phyloP scores from a whole-genome alignment of 2,113 vertebrate genomes.

The Saccopteryx bilineata region DNA sequence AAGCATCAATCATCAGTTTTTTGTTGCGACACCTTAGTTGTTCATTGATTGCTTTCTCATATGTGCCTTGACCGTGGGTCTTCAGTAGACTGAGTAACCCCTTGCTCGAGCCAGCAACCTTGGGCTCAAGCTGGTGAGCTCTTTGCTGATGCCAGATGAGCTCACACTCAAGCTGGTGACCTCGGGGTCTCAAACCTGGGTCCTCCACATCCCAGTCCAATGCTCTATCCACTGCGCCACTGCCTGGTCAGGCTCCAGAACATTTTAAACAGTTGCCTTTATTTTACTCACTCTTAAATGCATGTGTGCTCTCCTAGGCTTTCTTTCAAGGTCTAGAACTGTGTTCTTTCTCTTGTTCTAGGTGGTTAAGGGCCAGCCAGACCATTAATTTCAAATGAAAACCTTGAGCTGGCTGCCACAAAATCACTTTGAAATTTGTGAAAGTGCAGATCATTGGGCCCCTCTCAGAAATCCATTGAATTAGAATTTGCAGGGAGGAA shows the following conservation, averaged over 20 bases:
- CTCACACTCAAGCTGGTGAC: too few species aligned
- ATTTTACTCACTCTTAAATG: constrained; percentile 34
- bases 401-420: background rate
- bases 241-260: background rate
- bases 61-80: too few species aligned
- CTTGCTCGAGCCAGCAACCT: too few species aligned
- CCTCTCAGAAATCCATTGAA: background rate
- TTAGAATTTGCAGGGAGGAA: background rate
- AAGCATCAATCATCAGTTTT: too few species aligned
- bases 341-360: background rate
- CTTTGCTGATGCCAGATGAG: too few species aligned
- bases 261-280: background rate
- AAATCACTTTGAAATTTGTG: background rate
- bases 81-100: too few species aligned
- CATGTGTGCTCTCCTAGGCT: background rate
- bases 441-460: background rate
- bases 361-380: background rate
- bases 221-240: too few species aligned
- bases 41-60: too few species aligned
- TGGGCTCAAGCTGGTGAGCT: too few species aligned
- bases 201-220: too few species aligned
- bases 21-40: too few species aligned
- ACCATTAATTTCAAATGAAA: background rate
- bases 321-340: background rate
- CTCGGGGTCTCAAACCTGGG: too few species aligned